A percentile compares a stretch with the other conserved stretches of the same genome.
phyloP scores from a whole-genome alignment of 2,797 vertebrate species.

The Leptatherina wallacei region DNA sequence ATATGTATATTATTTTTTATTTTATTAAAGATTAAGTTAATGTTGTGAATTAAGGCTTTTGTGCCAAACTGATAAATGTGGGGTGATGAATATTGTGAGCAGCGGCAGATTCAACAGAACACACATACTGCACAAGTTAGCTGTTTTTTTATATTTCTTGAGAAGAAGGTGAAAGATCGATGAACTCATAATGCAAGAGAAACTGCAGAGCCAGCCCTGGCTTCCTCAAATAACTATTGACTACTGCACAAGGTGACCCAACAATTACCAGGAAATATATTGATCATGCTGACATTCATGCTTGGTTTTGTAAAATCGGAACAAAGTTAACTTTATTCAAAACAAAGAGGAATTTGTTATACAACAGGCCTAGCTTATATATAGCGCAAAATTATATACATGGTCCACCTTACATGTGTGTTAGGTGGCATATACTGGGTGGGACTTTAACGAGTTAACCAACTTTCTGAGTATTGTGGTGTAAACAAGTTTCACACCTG shows the following conservation, averaged over 20 bases:
- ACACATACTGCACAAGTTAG: constrained; percentile 40
- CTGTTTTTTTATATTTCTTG: constrained; percentile 30
- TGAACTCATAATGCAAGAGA: constrained; percentile 34
- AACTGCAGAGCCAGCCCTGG: constrained; percentile 36
- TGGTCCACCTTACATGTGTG: neutral
- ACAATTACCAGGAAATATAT: constrained; percentile 50
- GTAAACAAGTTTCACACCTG: constrained; percentile 45
- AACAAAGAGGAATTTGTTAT: constrained; percentile 5
- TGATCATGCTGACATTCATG: constrained; percentile 36
- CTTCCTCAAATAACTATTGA: constrained; percentile 45
- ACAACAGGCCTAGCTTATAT: neutral
- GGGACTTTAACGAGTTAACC: constrained; percentile 14
- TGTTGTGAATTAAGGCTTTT: constrained; percentile 26
- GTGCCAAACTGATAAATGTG: constrained; percentile 37
- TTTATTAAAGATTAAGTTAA: constrained; percentile 22
- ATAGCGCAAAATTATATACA: neutral
- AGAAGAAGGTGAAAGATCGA: constrained; percentile 48
- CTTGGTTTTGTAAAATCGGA: constrained; percentile 28
- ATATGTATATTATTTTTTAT: constrained; percentile 16
- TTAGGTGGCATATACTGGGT: neutral
- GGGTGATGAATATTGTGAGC: constrained; percentile 49
- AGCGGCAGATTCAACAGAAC: constrained; percentile 50
- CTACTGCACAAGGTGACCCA: constrained; percentile 46
- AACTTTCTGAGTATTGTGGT: constrained; percentile 18
- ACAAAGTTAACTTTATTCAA: constrained; percentile 7